Evolutionary conservation across 2,888 invertebrate genomes (phyloP).

Genomic region (Phlogophora meticulosa): DNA sequence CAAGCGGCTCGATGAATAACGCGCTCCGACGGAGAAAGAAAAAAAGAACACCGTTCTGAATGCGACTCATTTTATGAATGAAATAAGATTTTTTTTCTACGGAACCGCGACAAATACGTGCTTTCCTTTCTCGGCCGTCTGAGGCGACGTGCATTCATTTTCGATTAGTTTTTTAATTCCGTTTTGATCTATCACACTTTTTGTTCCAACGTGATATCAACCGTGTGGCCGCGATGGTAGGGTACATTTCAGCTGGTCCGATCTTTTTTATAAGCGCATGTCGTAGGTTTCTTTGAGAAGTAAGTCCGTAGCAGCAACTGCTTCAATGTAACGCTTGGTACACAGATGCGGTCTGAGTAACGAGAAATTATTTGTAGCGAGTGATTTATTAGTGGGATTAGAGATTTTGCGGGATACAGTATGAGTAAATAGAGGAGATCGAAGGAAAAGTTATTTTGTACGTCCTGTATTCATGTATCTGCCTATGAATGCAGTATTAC

Average conservation of each 20-base stretch:
- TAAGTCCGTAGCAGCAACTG: constrained; percentile 74
- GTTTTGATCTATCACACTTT: constrained; percentile 74
- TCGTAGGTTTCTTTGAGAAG: constrained; percentile 77
- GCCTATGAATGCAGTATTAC: neutral
- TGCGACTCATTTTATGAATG: constrained; percentile 91
- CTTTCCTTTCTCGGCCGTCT: constrained; percentile 86
- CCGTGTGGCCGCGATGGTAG: constrained; percentile 41
- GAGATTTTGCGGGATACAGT: constrained; percentile 56
- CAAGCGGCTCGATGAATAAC: constrained; percentile 76
- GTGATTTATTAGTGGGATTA: constrained; percentile 71
- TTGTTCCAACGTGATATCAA: constrained; percentile 46
- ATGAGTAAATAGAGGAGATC: constrained; percentile 41
- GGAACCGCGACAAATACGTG: constrained; percentile 90
- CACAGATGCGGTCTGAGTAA: constrained; percentile 85
- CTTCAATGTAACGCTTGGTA: constrained; percentile 77
- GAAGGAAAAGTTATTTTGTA: constrained; percentile 39
- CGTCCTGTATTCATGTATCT: constrained; percentile 21
- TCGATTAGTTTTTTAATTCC: constrained; percentile 77
- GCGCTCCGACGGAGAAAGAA: constrained; percentile 67
- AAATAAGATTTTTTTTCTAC: constrained; percentile 87
- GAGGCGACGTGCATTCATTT: constrained; percentile 89
- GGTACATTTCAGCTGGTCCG: constrained; percentile 58
- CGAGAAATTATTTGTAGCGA: constrained; percentile 79
- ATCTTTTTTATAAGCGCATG: constrained; percentile 68
- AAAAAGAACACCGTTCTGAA: constrained; percentile 81